Conservation (phyloP, 1,140 invertebrate genomes). For the Radopholus similis region DNA sequence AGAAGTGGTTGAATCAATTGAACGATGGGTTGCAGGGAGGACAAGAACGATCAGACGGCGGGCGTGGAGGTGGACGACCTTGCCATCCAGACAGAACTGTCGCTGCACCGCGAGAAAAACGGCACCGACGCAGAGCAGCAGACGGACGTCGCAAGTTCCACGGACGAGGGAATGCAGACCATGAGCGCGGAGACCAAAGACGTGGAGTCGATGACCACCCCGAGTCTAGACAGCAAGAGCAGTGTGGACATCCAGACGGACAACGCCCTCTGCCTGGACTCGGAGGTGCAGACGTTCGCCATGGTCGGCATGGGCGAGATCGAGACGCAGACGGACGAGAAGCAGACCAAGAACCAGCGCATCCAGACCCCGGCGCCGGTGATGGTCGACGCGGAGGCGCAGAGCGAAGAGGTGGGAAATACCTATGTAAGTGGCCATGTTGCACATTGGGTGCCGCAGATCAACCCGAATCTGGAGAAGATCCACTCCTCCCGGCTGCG, state of each 20-base stretch:
- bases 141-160: constrained; percentile 4
- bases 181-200: constrained; percentile 23
- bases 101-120: constrained; percentile 8
- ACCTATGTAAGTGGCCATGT: no score
- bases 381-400: constrained; percentile 31
- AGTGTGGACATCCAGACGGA: constrained; percentile 47
- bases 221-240: not conserved
- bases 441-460: no score
- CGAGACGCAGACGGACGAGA: constrained; percentile 50
- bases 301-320: constrained; percentile 45
- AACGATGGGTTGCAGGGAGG: constrained; percentile 53
- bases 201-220: constrained; percentile 37
- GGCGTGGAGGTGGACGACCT: constrained; percentile 28
- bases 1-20: no score
- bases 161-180: constrained; percentile 33
- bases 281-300: constrained; percentile 50
- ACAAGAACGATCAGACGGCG: constrained; percentile 50
- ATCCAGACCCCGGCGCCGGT: constrained; percentile 54
- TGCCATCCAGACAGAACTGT: constrained; percentile 33
- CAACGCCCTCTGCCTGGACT: constrained; percentile 29
- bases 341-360: constrained; percentile 49
- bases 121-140: constrained; percentile 10
- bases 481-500: constrained; percentile 11
- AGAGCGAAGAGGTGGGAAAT: constrained; percentile 41
- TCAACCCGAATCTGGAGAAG: constrained; percentile 11